phyloP scores from a whole-genome alignment of 2,113 vertebrate species.

The Bubo scandiacus region DNA sequence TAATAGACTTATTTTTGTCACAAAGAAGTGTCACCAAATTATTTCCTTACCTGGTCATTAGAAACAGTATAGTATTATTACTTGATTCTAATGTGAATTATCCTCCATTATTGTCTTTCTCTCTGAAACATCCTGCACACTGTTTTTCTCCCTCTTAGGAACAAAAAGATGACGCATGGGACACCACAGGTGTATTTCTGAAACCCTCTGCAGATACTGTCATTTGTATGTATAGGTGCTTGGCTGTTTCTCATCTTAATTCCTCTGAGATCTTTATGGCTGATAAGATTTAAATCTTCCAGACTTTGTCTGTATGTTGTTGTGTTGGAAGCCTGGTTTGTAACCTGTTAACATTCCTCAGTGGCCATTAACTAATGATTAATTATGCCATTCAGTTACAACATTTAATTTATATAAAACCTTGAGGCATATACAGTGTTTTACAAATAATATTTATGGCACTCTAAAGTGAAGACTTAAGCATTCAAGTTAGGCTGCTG shows the following conservation, averaged over 20 bases:
- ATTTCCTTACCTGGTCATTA: background rate
- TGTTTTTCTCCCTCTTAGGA: background rate
- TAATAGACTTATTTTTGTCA: background rate
- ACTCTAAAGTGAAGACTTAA: background rate
- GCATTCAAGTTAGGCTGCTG: background rate
- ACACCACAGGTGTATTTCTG: background rate
- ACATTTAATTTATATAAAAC: background rate
- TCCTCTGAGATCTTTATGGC: background rate
- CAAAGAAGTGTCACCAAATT: background rate
- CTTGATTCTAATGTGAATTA: background rate
- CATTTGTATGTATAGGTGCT: background rate
- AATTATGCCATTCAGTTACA: background rate
- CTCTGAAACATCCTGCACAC: background rate
- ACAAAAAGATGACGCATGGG: background rate
- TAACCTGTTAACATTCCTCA: background rate
- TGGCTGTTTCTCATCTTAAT: background rate
- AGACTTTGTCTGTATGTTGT: background rate
- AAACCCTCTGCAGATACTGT: background rate
- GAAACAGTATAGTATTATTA: background rate
- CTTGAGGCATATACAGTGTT: background rate
- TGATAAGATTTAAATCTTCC: background rate
- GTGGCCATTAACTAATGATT: background rate
- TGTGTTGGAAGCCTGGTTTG: background rate
- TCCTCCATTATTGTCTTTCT: constrained; percentile 1
- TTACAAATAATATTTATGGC: background rate